Evolutionary conservation across 1,140 invertebrate genomes (phyloP), one percentile per base, ranked within the genome.

Genomic region (Cyphomyrmex costatus): DNA sequence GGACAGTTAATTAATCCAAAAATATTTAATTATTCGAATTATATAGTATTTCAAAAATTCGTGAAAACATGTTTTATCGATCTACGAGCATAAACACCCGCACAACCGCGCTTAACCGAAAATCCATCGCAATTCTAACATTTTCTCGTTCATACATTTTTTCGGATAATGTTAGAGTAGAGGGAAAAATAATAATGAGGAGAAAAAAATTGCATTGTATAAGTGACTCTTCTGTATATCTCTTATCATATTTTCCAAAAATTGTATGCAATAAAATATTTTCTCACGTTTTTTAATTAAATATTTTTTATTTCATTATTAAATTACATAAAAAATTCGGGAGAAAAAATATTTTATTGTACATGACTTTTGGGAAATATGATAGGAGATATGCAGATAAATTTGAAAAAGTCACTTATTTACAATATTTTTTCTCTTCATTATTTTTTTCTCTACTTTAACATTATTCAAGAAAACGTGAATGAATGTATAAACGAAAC

Each of bases 61-160:
- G 10, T 42, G 36, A 42, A 8, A 42, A 42, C 8, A 42, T 42
- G 8, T 42, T 42, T 42, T 42, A 80, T 76, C 56, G 30, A 33
- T 27, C 36, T 10, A 49, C 27, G 42, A 30, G 19, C 49, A 24
- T 85, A 85, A 85, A 85, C 74, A 85, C 73, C n/a, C 71, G 0
- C 80, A 3, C 80, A 68, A 53, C 63, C 27, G 27, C 30, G 51
- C 6, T 42, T 56, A 30, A 24, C 30, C 58, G 10, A 36, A 36
- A 27, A 66, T 82, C 60, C 36, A 3, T 60, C 65, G 19, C 46
- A 27, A 5, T 19, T 14, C 77, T 24, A 33, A 56, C 27, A 61
- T 27, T 49, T 5, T 78, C 21, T 65, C 60, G 4, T 27, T 60
- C 30, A 3, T 74, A 27, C 42, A 51, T 42, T 21, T 3, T 77